Conservation (phyloP, 2,888 invertebrate genomes). For the Ferdinandea cuprea region DNA sequence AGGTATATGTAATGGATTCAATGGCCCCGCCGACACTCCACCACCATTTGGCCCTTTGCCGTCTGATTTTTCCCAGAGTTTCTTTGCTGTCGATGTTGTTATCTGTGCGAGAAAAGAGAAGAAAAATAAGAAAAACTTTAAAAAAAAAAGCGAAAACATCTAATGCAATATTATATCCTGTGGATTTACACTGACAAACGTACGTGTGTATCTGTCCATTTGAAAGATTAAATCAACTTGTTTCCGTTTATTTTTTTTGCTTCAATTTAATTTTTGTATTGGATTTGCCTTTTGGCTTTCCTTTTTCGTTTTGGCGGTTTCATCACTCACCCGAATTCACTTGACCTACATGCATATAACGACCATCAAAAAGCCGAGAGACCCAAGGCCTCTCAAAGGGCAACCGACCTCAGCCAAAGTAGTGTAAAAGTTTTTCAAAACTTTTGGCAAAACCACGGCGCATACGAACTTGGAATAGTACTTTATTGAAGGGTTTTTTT, state of each 20-base stretch:
- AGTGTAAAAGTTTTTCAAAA: background rate
- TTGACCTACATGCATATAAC: slow-evolving; percentile 64
- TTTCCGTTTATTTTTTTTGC: slow-evolving; percentile 8
- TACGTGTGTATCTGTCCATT: slow-evolving; percentile 59
- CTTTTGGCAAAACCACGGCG: background rate
- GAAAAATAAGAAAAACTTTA: slow-evolving; percentile 30
- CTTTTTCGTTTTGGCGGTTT: slow-evolving; percentile 27
- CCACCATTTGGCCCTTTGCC: slow-evolving; percentile 87
- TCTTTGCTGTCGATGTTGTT: slow-evolving; percentile 96
- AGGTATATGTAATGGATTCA: slow-evolving; percentile 89
- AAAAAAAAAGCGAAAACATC: slow-evolving; percentile 32
- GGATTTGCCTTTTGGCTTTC: slow-evolving; percentile 17
- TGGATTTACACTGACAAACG: background rate
- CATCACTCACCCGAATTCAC: slow-evolving; percentile 61
- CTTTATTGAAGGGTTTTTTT: slow-evolving; percentile 1
- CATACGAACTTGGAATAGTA: slow-evolving; percentile 58
- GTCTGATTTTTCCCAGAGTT: slow-evolving; percentile 94
- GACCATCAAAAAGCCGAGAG: background rate
- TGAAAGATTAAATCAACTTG: slow-evolving; percentile 52
- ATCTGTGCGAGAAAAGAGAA: slow-evolving; percentile 86
- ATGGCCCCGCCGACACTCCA: slow-evolving; percentile 86
- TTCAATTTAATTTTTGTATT: slow-evolving; percentile 3
- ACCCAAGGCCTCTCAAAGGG: slow-evolving; percentile 59
- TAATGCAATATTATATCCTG: slow-evolving; percentile 26
- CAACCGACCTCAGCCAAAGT: slow-evolving; percentile 65